Conservation (phyloP, 2,113 vertebrate species). For the Micronycteris hirsuta region DNA sequence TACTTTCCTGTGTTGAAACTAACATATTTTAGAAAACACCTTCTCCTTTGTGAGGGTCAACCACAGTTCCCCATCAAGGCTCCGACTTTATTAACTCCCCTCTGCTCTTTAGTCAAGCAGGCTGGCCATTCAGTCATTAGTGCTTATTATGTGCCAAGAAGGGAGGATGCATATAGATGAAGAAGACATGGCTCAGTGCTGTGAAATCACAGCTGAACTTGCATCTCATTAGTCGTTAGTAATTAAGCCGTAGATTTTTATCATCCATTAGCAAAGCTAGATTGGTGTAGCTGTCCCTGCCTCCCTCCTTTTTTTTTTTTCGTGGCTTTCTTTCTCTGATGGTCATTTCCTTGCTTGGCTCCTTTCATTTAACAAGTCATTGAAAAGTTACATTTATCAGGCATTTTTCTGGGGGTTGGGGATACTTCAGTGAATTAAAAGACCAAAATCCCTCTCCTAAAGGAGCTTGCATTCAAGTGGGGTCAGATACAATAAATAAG, state of each 20-base stretch:
- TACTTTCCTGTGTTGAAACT: not conserved
- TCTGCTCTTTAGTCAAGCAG: not conserved
- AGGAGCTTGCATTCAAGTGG: not conserved
- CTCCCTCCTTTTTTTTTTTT: not conserved
- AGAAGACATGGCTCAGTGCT: not conserved
- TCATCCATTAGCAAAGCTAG: not conserved
- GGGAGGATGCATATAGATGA: not conserved
- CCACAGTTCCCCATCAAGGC: not conserved
- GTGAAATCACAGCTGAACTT: not conserved
- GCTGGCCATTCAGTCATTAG: not conserved
- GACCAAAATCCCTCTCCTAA: not conserved
- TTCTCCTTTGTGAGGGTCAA: not conserved
- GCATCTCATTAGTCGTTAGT: not conserved
- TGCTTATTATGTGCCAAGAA: not conserved
- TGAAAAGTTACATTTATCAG: not conserved
- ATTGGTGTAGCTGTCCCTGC: not conserved
- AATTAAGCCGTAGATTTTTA: not conserved
- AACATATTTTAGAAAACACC: not conserved
- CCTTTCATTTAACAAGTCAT: not conserved
- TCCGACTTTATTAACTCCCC: not conserved
- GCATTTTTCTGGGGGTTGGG: not conserved
- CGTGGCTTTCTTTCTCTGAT: not conserved
- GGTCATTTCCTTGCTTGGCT: not conserved
- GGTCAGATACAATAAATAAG: not conserved
- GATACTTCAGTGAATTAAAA: not conserved